Conservation (phyloP, 1,140 invertebrate species). For the Colletes gigas region DNA sequence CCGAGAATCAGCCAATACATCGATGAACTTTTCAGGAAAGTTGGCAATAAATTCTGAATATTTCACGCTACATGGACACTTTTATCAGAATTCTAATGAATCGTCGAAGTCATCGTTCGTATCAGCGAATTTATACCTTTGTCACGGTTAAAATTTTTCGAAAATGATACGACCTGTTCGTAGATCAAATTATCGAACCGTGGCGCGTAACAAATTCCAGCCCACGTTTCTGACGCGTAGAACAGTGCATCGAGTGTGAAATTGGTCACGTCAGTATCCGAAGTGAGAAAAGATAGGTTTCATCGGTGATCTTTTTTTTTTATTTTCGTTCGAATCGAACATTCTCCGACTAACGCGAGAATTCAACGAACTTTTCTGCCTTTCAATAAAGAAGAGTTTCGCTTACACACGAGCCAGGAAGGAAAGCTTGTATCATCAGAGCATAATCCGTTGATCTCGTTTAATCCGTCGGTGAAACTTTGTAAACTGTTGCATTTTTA, state of each 20-base stretch:
- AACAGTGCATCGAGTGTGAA: constrained; percentile 21
- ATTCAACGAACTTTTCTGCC: background rate
- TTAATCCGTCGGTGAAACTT: constrained; percentile 19
- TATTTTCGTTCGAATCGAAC: constrained; percentile 24
- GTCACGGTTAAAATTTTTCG: constrained; percentile 29
- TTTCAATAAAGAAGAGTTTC: constrained; percentile 41
- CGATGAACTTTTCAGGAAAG: no score
- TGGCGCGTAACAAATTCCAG: constrained; percentile 33
- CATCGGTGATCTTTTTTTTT: constrained; percentile 35
- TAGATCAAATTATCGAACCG: constrained; percentile 57
- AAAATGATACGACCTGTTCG: constrained; percentile 26
- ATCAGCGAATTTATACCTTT: background rate
- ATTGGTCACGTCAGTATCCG: constrained; percentile 26
- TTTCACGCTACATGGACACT: background rate
- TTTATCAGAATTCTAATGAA: background rate
- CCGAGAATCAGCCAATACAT: no score
- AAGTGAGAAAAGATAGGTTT: constrained; percentile 33
- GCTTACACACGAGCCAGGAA: constrained; percentile 10
- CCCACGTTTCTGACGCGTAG: background rate
- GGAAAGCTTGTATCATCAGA: constrained; percentile 34
- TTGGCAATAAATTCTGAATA: no score
- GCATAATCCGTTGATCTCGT: constrained; percentile 17
- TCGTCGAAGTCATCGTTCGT: background rate
- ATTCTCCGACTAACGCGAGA: background rate
- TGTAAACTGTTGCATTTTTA: background rate